A percentile compares a stretch with the other conserved stretches of the same genome.
phyloP scores from a whole-genome alignment of 2,113 vertebrate species.

The Romanogobio albipinnatus region DNA sequence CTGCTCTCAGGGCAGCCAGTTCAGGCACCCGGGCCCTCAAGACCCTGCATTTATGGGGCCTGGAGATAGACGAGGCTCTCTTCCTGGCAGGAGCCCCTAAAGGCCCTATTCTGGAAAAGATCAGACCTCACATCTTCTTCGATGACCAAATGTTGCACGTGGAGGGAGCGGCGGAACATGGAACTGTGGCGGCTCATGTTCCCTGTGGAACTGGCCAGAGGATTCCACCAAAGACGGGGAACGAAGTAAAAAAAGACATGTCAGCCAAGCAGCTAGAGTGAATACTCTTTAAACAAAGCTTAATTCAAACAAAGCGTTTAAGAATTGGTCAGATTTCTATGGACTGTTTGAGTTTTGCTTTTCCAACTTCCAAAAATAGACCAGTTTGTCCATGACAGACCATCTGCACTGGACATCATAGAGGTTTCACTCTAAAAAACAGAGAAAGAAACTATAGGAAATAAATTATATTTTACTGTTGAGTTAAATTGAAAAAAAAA shows the following conservation, averaged over 20 bases:
- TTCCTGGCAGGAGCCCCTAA: constrained; percentile 94
- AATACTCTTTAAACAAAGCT: background rate
- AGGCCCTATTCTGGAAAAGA: constrained; percentile 91
- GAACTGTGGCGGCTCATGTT: constrained; percentile 90
- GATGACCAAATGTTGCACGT: constrained; percentile 97
- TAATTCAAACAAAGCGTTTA: background rate
- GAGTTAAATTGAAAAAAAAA: background rate
- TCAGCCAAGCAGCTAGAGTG: constrained; percentile 46
- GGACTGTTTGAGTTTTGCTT: background rate
- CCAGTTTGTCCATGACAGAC: background rate
- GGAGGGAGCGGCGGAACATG: constrained; percentile 89
- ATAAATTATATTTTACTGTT: background rate
- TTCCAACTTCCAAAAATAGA: background rate
- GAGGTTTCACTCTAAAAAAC: background rate
- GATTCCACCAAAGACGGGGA: constrained; percentile 54
- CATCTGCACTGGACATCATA: background rate
- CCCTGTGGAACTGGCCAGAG: constrained; percentile 88
- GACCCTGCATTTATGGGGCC: constrained; percentile 92
- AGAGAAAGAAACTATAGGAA: background rate
- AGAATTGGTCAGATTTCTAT: background rate
- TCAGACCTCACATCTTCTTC: constrained; percentile 94
- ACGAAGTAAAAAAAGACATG: constrained; percentile 51
- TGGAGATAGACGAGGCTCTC: constrained; percentile 92
- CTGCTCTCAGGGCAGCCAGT: constrained; percentile 90
- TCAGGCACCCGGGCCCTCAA: constrained; percentile 91